A percentile compares a stretch with the other conserved stretches of the same genome.
phyloP scores from a whole-genome alignment of 2,888 invertebrate genomes.

The Timema cristinae region DNA sequence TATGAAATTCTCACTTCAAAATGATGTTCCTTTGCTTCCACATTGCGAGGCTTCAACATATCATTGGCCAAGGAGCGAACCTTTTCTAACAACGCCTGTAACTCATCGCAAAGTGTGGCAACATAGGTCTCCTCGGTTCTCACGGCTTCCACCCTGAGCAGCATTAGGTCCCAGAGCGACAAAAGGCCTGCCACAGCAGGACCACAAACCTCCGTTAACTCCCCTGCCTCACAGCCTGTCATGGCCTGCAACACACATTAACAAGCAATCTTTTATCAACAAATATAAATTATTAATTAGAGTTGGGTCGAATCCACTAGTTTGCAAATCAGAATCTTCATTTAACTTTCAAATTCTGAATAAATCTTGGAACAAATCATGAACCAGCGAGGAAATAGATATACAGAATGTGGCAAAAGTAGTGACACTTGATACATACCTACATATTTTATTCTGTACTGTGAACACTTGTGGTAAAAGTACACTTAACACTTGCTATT shows the following conservation, averaged over 20 bases:
- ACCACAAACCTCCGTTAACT: conserved; percentile 46
- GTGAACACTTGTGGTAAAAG: too few relatives aligned
- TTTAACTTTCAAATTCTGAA: too few relatives aligned
- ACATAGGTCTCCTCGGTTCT: conserved; percentile 26
- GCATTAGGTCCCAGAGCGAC: conserved; percentile 47
- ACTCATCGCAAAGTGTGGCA: conserved; percentile 32
- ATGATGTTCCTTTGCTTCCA: conserved; percentile 22
- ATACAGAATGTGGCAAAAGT: too few relatives aligned
- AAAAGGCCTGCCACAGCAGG: conserved; percentile 45
- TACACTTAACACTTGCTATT: too few relatives aligned
- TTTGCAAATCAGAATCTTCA: too few relatives aligned
- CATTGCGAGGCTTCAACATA: conserved; percentile 32
- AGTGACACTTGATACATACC: too few relatives aligned
- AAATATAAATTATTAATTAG: too few relatives aligned
- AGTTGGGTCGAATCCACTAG: too few relatives aligned
- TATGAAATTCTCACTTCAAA: conserved; percentile 23
- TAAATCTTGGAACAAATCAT: too few relatives aligned
- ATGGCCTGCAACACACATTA: conserved; percentile 31
- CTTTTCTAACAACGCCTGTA: conserved; percentile 34
- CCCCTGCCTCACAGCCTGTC: conserved; percentile 40
- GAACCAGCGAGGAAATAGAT: too few relatives aligned
- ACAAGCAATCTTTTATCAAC: too few relatives aligned
- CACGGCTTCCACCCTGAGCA: conserved; percentile 43
- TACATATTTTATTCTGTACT: too few relatives aligned
- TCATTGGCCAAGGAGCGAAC: conserved; percentile 33